Evolutionary conservation across 2,113 vertebrate genomes (phyloP).

Genomic region (Eleginops maclovinus): DNA sequence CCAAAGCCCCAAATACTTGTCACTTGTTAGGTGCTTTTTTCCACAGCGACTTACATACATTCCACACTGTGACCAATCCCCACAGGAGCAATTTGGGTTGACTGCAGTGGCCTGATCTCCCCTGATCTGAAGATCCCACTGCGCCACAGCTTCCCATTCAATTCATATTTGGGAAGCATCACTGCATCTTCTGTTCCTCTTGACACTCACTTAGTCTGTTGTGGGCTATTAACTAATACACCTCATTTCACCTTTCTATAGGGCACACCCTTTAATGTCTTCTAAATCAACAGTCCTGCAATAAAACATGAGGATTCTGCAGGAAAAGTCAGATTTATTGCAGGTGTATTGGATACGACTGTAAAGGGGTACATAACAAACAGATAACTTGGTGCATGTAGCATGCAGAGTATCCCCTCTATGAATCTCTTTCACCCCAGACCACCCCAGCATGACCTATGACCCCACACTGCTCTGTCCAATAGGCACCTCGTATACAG

Average conservation of each 20-base stretch:
- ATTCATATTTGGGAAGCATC: background rate
- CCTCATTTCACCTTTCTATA: conserved; percentile 2
- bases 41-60: too few relatives aligned
- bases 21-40: too few relatives aligned
- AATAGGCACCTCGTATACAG: conserved; percentile 83
- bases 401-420: conserved; percentile 63
- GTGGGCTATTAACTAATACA: conserved; percentile 3
- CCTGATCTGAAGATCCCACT: too few relatives aligned
- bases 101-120: too few relatives aligned
- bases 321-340: conserved; percentile 1
- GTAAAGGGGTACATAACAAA: conserved; percentile 8
- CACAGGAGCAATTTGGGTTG: too few relatives aligned
- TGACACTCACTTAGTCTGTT: conserved; percentile 45
- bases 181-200: conserved; percentile 11
- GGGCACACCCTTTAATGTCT: background rate
- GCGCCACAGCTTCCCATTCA: too few relatives aligned
- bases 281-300: conserved; percentile 10
- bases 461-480: conserved; percentile 54
- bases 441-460: conserved; percentile 47
- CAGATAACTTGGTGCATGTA: conserved; percentile 7
- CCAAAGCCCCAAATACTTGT: background rate
- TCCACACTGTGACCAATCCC: too few relatives aligned
- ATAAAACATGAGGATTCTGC: conserved; percentile 6
- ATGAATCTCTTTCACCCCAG: conserved; percentile 15
- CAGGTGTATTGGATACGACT: conserved; percentile 5